Evolutionary conservation across 1,140 invertebrate species (phyloP).

Genomic region (Hyles vespertilio): DNA sequence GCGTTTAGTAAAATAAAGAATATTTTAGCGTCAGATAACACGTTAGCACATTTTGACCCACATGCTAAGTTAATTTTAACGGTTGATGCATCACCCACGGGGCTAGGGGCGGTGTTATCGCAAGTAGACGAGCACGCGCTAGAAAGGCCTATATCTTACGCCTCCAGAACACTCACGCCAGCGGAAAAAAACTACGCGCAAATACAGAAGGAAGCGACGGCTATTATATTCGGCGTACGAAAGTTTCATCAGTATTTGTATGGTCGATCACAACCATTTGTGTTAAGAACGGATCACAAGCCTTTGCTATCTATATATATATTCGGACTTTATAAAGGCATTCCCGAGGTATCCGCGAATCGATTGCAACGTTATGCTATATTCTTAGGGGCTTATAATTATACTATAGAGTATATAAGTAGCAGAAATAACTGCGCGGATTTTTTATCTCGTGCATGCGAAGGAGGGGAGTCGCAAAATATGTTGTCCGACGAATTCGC

Average conservation of each 20-base stretch:
- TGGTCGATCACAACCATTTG: constrained; percentile 24
- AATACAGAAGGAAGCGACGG: not conserved
- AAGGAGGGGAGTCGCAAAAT: too few relatives aligned
- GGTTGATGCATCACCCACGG: too few relatives aligned
- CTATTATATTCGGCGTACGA: not conserved
- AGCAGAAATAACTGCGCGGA: constrained; percentile 18
- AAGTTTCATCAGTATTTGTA: constrained; percentile 42
- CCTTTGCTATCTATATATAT: constrained; percentile 22
- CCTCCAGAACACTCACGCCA: too few relatives aligned
- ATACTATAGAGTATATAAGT: constrained; percentile 17
- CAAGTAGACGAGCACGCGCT: too few relatives aligned
- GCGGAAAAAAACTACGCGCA: too few relatives aligned
- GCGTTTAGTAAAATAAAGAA: too few relatives aligned
- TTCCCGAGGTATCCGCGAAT: constrained; percentile 21
- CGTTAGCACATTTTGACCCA: too few relatives aligned
- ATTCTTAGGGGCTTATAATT: constrained; percentile 23
- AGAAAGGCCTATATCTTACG: too few relatives aligned
- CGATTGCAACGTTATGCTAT: constrained; percentile 24
- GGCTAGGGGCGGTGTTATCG: too few relatives aligned
- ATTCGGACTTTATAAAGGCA: constrained; percentile 17
- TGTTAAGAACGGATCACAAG: constrained; percentile 29
- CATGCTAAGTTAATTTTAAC: too few relatives aligned
- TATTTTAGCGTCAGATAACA: too few relatives aligned
- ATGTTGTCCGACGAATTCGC: too few relatives aligned
- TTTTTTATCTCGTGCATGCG: constrained; percentile 11